Percentiles rank a stretch among this genome's conserved stretches.
These are phyloP conservation scores for Girardinichthys multiradiatus DNA, from an alignment of 2,113 vertebrate genomes.

Conservation along the genomic window DNA sequence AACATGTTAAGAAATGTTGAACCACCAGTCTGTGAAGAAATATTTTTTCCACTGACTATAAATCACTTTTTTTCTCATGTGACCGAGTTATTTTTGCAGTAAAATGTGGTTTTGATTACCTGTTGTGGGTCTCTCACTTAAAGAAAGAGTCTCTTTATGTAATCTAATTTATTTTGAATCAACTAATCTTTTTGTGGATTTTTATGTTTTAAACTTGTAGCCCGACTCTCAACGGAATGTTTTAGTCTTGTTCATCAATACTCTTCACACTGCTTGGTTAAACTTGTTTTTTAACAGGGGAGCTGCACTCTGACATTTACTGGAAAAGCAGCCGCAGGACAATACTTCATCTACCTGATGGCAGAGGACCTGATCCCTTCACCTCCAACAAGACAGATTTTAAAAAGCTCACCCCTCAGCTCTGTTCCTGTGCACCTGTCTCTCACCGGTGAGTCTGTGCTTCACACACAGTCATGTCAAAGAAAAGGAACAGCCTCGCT, in stretches of 20 bases:
- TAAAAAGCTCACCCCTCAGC: constrained; percentile 55
- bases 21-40: no score
- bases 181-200: not conserved
- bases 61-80: not conserved
- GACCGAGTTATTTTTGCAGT: not conserved
- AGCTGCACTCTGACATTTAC: constrained; percentile 65
- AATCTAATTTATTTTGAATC: not conserved
- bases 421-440: constrained; percentile 72
- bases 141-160: not conserved
- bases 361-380: constrained; percentile 67
- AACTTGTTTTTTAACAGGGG: constrained; percentile 45
- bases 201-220: not conserved
- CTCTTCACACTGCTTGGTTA: not conserved
- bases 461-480: not conserved
- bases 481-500: not conserved
- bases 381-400: not conserved
- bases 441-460: constrained; percentile 66
- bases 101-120: not conserved
- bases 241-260: not conserved
- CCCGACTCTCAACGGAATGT: not conserved
- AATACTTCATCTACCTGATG: constrained; percentile 72
- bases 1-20: not conserved
- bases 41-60: no score
- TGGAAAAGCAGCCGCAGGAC: constrained; percentile 60
- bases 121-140: not conserved